phyloP scores from a whole-genome alignment of 1,140 invertebrate genomes.

The Drosophila gunungcola region DNA sequence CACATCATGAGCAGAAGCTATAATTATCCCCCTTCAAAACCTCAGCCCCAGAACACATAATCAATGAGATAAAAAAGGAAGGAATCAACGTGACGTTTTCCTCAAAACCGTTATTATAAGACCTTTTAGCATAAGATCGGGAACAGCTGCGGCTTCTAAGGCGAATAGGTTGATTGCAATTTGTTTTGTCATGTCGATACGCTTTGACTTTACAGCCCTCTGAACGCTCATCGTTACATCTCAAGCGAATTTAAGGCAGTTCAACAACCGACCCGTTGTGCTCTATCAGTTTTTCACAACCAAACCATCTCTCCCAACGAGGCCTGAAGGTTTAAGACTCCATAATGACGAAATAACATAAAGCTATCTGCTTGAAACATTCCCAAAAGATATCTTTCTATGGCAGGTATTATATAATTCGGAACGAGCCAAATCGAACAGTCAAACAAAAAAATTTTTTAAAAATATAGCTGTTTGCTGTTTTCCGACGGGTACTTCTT shows the following conservation, averaged over 20 bases:
- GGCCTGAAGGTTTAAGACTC: constrained; percentile 26
- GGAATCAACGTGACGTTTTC: constrained; percentile 68
- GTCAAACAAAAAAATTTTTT: too few species aligned
- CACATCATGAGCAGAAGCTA: constrained; percentile 68
- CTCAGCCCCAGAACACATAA: constrained; percentile 43
- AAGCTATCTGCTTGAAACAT: too few species aligned
- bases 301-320: constrained; percentile 43
- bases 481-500: too few species aligned
- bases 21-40: constrained; percentile 56
- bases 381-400: too few species aligned
- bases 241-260: constrained; percentile 39
- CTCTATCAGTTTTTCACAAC: constrained; percentile 57
- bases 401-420: too few species aligned
- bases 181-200: constrained; percentile 79
- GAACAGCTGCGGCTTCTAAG: constrained; percentile 57
- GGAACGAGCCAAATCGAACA: too few species aligned
- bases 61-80: constrained; percentile 61
- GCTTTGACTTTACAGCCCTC: constrained; percentile 60
- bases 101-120: constrained; percentile 70
- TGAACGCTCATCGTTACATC: constrained; percentile 1
- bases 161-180: constrained; percentile 70
- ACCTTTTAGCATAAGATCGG: constrained; percentile 16
- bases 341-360: background rate
- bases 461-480: too few species aligned
- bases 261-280: constrained; percentile 71